Base-by-base conservation (phyloP, 2,888 invertebrate species). In the Schizaphis graminum region DNA sequence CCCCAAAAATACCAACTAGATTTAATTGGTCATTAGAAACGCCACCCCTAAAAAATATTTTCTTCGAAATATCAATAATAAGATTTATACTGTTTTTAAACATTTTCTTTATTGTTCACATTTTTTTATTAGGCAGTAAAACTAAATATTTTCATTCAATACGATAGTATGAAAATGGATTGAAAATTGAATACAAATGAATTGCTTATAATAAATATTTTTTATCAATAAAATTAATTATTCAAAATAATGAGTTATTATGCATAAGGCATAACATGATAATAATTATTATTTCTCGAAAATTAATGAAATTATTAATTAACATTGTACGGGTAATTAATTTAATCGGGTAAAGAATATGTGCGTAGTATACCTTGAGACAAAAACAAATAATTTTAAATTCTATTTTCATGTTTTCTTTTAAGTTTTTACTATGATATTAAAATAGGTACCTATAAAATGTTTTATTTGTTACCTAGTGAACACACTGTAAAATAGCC, bases 401-500 rank as follows among this genome's bases (percentile, higher is more conserved):
- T 56, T 35, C 11, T 47, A 7, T 47, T 91, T 91, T 24, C 41
- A 44, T 84, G 35, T 28, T 56, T 41, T 1, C 16, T 35, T 53
- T 91, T 85, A 13, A 44, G 3, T 2, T 26, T 57, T 56, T 44
- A 11, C n/a, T n/a, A n/a, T 77, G 21, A n/a, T 47, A n/a, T 28
- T 13, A 47, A 16, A 11, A 88, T 56, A 56, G 8, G 21, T 88
- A 53, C 21, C 21, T 53, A 44, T 44, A 56, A 91, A 47, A 86
- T 61, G 24, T 87, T 92, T 86, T 1, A 28, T 47, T 87, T 35
- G 28, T 47, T 35, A 47, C 44, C 7, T 47, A 24, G 3, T 91
- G 86, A 91, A 92, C 57, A 86, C 35, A 92, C 86, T 57, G 85
- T 86, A n/a, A 91, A 77, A 91, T 87, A 92, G 57, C 92, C 92